Evolutionary conservation across 2,888 invertebrate genomes (phyloP).

Genomic region (Hirtodrosophila duncani): DNA sequence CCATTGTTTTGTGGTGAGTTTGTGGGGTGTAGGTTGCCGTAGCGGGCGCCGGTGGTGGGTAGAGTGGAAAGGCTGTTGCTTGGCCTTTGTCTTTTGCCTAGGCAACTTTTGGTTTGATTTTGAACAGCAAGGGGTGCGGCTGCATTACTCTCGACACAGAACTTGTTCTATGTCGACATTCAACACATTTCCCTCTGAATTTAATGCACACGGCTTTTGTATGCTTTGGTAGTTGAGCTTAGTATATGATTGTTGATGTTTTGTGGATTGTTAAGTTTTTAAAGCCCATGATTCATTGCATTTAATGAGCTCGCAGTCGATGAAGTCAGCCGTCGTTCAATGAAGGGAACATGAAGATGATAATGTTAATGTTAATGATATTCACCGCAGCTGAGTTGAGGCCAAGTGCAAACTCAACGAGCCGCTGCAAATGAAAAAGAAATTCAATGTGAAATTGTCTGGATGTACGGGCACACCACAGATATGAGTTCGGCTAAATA

Average conservation of each 20-base stretch:
- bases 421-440: conserved; percentile 50
- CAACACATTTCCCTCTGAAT: not conserved
- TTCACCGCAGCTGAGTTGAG: conserved; percentile 4
- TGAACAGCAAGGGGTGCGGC: conserved; percentile 45
- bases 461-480: not conserved
- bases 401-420: conserved; percentile 48
- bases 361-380: not conserved
- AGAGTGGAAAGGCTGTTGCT: conserved; percentile 7
- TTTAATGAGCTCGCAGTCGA: conserved; percentile 52
- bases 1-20: conserved; percentile 29
- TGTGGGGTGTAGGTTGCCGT: not conserved
- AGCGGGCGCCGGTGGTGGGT: conserved; percentile 22
- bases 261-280: conserved; percentile 39
- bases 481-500: no score
- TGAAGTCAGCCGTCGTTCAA: conserved; percentile 49
- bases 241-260: conserved; percentile 27
- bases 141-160: conserved; percentile 39
- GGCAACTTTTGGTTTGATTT: conserved; percentile 32
- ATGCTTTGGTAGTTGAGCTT: not conserved
- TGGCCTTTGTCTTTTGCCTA: conserved; percentile 46
- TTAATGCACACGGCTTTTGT: not conserved
- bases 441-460: conserved; percentile 37
- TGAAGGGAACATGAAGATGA: conserved; percentile 17
- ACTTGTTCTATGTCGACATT: conserved; percentile 46
- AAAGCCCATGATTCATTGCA: conserved; percentile 53